These are phyloP conservation scores for Ectobius pallidus DNA, from an alignment of 2,888 invertebrate species.

Conservation along the genomic window DNA sequence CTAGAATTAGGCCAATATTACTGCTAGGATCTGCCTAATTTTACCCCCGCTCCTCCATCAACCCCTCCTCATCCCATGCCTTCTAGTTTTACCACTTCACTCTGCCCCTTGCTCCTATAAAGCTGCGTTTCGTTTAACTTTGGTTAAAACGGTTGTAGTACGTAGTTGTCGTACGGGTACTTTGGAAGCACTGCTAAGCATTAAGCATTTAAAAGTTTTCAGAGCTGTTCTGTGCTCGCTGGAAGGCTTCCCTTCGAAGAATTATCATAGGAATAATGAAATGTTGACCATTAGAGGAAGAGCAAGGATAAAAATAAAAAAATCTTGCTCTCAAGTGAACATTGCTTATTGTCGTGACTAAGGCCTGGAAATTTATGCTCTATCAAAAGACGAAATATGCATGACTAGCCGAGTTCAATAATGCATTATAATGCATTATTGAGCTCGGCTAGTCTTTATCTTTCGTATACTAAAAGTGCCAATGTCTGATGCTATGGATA, in stretches of 20 bases:
- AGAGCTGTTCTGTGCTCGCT: background rate
- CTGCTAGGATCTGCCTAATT: constrained; percentile 37
- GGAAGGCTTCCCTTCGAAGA: background rate
- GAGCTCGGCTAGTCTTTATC: no score
- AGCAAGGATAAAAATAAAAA: no score
- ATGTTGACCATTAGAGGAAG: no score
- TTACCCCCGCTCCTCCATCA: background rate
- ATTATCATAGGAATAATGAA: background rate
- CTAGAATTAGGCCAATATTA: constrained; percentile 36
- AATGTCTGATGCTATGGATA: no score
- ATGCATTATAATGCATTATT: no score
- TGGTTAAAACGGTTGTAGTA: constrained; percentile 9
- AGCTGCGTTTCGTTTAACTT: constrained; percentile 16
- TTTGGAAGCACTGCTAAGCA: background rate
- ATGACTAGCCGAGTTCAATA: no score
- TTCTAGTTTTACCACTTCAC: constrained; percentile 12
- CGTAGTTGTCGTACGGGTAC: background rate
- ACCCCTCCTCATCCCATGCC: background rate
- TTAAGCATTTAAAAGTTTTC: constrained; percentile 11
- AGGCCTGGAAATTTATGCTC: no score
- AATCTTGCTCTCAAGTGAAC: no score
- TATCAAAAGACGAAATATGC: no score
- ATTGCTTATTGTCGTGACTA: no score
- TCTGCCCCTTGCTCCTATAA: no score
- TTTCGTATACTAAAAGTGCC: no score